Evolutionary conservation across 2,113 vertebrate species (phyloP).

Genomic region (Anhinga rufa): DNA sequence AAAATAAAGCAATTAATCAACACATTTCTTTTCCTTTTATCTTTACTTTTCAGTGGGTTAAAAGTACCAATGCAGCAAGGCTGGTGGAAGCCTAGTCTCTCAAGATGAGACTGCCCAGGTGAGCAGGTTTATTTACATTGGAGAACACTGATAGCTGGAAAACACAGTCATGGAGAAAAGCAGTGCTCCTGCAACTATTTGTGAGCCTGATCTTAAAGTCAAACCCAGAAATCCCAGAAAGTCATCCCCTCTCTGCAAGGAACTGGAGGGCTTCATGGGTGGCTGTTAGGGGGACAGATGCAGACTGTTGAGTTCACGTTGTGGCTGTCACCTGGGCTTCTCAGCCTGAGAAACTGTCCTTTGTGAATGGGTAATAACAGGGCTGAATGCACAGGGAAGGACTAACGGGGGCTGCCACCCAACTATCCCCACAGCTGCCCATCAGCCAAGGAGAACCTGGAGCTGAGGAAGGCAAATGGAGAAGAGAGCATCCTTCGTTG

Average conservation of each 20-base stretch:
- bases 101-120: neutral
- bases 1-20: conserved; percentile 31
- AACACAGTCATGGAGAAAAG: neutral
- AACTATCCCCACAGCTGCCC: accelerated
- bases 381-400: neutral
- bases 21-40: conserved; percentile 43
- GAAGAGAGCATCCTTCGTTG: neutral
- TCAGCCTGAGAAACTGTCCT: neutral
- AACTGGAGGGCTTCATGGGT: neutral
- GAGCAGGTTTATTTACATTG: neutral
- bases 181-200: neutral
- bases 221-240: neutral
- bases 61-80: neutral
- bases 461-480: neutral
- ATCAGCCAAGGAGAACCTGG: accelerated
- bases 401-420: neutral
- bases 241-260: neutral
- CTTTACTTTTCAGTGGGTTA: conserved; percentile 20
- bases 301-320: accelerated
- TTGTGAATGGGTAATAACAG: accelerated
- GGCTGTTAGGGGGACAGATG: neutral
- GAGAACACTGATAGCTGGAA: neutral
- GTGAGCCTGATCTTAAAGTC: neutral
- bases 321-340: neutral
- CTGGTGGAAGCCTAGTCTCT: neutral